Evolutionary conservation across 2,113 vertebrate genomes (phyloP), one percentile per base, ranked within the genome.

Genomic region (Mastomys natalensis): DNA sequence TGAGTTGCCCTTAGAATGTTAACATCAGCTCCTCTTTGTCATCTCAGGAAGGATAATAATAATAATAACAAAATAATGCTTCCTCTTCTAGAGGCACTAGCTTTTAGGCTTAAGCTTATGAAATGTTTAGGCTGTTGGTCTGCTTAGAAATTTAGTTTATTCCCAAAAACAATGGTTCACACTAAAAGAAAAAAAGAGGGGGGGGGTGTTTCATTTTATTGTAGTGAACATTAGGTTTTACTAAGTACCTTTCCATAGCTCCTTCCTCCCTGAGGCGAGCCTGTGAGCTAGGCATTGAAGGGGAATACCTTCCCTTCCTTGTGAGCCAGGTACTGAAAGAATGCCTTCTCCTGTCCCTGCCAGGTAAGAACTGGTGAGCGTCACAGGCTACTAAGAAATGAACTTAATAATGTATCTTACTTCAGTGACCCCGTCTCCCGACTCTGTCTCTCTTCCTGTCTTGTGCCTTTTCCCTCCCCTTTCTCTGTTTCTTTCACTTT

Each of bases 1-100:
- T 84, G 86, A 94, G 64, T 95, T 96, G 94, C 95, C 97, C 89
- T 95, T 81, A 96, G 76, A 76, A 82, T 92, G 81, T 91, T 94
- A 78, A n/a, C 76, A 58, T 10, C 82, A 66, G 91, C 19, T 78
- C 93, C 45, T 91, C 55, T 91, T 85, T 98, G 84, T 97, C 60
- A 89, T 97, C 77, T 95, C 73, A 64, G 51, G 89, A 62, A 86
- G 7, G 45, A 78, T 88, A 51, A 85, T 93, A 92, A 92, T 45
- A 81, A 92, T 45, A 81, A 72, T 51, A 74, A 94, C 11, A 68
- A 82, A 89, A 66, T 40, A 86, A 68, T 78, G 15, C 34, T 95
- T 96, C 66, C 73, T 95, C 82, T 92, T 82, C 82, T 87, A 76
- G 95, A 94, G 89, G 82, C 53, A 82, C 78, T 72, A 88, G 22